These are phyloP conservation scores for Oncorhynchus tshawytscha DNA, from an alignment of 2,113 vertebrate species.

Conservation along the genomic window DNA sequence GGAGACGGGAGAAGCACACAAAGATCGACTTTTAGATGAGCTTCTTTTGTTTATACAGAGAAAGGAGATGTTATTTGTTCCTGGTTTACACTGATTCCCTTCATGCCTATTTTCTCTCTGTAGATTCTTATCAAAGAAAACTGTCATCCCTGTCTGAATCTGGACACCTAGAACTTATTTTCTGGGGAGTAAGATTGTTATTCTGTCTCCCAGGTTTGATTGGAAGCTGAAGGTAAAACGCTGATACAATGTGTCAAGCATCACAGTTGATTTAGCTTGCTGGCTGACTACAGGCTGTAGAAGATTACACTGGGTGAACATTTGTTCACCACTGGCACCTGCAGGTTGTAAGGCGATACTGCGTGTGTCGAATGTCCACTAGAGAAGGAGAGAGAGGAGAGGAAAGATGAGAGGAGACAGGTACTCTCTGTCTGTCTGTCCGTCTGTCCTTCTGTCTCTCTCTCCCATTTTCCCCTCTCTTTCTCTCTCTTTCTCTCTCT, in stretches of 20 bases:
- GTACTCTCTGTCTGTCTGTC: too few relatives aligned
- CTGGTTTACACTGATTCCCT: background rate
- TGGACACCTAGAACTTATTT: background rate
- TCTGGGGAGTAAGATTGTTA: background rate
- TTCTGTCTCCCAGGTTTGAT: background rate
- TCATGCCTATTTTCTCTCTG: background rate
- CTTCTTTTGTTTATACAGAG: background rate
- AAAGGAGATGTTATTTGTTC: background rate
- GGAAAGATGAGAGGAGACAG: background rate
- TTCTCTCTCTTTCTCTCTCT: background rate
- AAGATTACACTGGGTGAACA: background rate
- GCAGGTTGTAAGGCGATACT: conserved; percentile 1
- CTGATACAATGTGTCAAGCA: background rate
- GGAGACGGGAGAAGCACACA: background rate
- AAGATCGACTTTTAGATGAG: background rate
- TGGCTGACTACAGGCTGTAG: background rate
- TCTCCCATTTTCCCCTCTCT: background rate
- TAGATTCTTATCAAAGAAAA: background rate
- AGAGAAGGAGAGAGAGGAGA: background rate
- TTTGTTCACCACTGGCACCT: conserved; percentile 21
- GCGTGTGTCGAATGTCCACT: background rate
- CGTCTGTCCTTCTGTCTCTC: too few relatives aligned
- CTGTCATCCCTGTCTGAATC: background rate
- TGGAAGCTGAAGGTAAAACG: background rate
- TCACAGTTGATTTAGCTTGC: background rate